Base-by-base conservation (phyloP, 2,888 invertebrate species). In the Pardosa pseudoannulata region DNA sequence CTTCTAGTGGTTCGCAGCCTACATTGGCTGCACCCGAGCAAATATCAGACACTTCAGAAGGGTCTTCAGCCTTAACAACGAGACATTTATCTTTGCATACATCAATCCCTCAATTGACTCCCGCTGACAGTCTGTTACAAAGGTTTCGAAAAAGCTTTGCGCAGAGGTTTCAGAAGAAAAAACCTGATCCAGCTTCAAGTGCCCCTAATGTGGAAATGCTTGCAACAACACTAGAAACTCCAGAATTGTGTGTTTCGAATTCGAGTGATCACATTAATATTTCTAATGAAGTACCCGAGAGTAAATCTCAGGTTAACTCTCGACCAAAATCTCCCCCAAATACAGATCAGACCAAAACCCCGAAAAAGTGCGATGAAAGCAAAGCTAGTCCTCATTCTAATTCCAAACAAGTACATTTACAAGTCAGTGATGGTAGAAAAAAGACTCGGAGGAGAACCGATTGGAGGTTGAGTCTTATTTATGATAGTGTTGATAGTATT, bases 91-190 rank as follows among this genome's bases (percentile, higher is more conserved):
- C 86, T 13, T 23, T 79, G 32, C 80, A 80, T n/a, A 83, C 81
- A 23, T 88, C 88, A 23, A 83, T 68, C 13, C 79, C 88, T 62
- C 83, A 83, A 2, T 70, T 83, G 23, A 68, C 83, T 9, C 70
- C 82, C 2, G 39, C 78, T 88, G 94, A 94, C 90, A 94, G 94
- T 90, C 94, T 95, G 50, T 91, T 95, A 89, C 94, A 95, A 90
- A 95, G 95, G 91, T 95, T 95, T 91, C 93, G 94, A 86, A 95
- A 95, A 90, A 94, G 94, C 88, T 94, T 95, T 90, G 94, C 94
- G 32, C 90, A 94, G 83, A 93, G 93, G 89, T 94, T 94, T 90
- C 93, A 93, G 89, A 93, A 93, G 90, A 93, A 93, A 90, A 87
- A 87, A 50, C 67, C 70, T 0, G 87, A 82, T 11, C 28, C 50